Evolutionary conservation across 1,140 invertebrate species (phyloP).

Genomic region (Carposina sasakii): DNA sequence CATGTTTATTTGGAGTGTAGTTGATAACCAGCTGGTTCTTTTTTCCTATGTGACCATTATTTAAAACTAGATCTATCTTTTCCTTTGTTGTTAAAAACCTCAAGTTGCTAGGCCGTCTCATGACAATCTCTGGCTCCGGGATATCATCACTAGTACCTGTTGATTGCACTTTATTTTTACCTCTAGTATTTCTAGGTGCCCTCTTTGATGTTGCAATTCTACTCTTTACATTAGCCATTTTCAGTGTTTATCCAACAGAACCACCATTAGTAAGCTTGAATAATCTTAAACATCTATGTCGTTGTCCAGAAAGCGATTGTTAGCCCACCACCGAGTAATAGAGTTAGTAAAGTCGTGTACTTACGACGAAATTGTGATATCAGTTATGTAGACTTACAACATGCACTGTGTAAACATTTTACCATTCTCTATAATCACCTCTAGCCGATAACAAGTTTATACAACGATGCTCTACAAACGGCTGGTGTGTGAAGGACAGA

Average conservation of each 20-base stretch:
- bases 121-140: conserved; percentile 24
- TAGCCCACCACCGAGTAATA: conserved; percentile 50
- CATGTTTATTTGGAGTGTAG: conserved; percentile 18
- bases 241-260: conserved; percentile 18
- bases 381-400: conserved; percentile 65
- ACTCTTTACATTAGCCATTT: conserved; percentile 63
- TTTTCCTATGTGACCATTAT: conserved; percentile 34
- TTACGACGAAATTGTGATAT: no score
- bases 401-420: conserved; percentile 53
- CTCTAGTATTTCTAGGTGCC: conserved; percentile 32
- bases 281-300: conserved; percentile 32
- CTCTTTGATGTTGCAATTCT: conserved; percentile 51
- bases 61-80: conserved; percentile 31
- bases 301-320: conserved; percentile 43
- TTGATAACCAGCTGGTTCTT: conserved; percentile 31
- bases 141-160: conserved; percentile 33
- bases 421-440: conserved; percentile 61
- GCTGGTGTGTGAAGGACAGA: conserved; percentile 67
- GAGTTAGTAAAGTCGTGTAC: conserved; percentile 31
- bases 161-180: conserved; percentile 39
- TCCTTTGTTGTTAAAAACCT: conserved; percentile 29
- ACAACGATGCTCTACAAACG: conserved; percentile 62
- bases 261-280: conserved; percentile 19
- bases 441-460: conserved; percentile 45
- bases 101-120: conserved; percentile 26